A percentile compares a stretch with the other conserved stretches of the same genome.
These are phyloP conservation scores for Menidia menidia DNA, from an alignment of 2,797 vertebrate species.

Conservation along the genomic window DNA sequence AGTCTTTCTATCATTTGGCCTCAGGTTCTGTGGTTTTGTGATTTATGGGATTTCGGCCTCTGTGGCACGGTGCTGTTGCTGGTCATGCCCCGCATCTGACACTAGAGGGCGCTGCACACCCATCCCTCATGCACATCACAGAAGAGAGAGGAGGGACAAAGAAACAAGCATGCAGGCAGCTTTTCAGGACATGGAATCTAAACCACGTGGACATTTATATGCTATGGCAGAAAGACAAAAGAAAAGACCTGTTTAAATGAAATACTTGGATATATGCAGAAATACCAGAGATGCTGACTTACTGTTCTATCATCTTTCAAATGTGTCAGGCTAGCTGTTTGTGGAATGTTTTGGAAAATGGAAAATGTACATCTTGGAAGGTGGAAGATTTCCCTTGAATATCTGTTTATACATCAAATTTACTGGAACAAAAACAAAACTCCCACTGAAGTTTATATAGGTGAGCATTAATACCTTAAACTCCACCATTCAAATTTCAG, in stretches of 20 bases:
- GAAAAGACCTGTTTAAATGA: not conserved
- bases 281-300: not conserved
- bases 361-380: no score
- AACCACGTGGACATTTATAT: not conserved
- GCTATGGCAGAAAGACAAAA: not conserved
- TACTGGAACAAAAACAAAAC: not conserved
- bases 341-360: no score
- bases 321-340: not conserved
- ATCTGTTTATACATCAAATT: not conserved
- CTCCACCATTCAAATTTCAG: not conserved
- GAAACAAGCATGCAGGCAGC: not conserved
- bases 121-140: not conserved
- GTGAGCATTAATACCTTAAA: not conserved
- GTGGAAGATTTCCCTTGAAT: no score
- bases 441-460: not conserved
- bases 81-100: not conserved
- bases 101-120: constrained; percentile 57
- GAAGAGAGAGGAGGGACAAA: constrained; percentile 18
- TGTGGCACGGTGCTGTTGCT: constrained; percentile 17
- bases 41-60: constrained; percentile 3
- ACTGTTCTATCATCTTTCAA: no score
- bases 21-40: constrained; percentile 43
- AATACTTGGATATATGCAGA: not conserved
- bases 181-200: not conserved
- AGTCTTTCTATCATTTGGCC: constrained; percentile 39